Evolutionary conservation across 2,113 vertebrate species (phyloP).

Genomic region (Oncorhynchus keta): DNA sequence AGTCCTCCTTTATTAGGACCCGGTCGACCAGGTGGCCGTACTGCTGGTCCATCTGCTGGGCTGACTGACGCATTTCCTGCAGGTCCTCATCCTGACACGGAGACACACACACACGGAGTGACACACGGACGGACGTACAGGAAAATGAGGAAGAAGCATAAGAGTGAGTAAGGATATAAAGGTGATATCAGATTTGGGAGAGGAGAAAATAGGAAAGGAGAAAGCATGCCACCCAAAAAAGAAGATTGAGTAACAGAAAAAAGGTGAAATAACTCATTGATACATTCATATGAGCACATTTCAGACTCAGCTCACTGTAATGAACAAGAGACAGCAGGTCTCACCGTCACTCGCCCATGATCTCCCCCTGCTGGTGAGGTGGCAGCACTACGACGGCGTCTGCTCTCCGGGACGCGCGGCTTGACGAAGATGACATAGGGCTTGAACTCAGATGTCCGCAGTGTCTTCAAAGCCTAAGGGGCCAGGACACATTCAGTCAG

Average conservation of each 20-base stretch:
- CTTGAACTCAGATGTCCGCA: slow-evolving; percentile 91
- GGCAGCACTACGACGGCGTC: slow-evolving; percentile 71
- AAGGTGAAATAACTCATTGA: background rate
- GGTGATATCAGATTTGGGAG: background rate
- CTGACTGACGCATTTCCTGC: slow-evolving; percentile 88
- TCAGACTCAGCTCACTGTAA: background rate
- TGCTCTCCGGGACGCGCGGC: slow-evolving; percentile 82
- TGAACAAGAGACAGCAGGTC: slow-evolving; percentile 14
- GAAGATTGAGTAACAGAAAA: background rate
- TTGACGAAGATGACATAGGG: slow-evolving; percentile 92
- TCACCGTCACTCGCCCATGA: slow-evolving; percentile 71
- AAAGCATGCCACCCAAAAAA: background rate
- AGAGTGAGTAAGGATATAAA: no score
- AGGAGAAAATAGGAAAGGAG: background rate
- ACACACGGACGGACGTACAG: background rate
- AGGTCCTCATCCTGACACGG: slow-evolving; percentile 84
- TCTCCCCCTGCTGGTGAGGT: slow-evolving; percentile 81
- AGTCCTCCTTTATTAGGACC: slow-evolving; percentile 87
- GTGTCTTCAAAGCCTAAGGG: slow-evolving; percentile 83
- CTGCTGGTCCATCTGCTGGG: slow-evolving; percentile 86
- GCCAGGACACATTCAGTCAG: no score
- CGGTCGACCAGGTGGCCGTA: slow-evolving; percentile 89
- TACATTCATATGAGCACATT: background rate
- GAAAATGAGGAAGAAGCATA: background rate
- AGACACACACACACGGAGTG: background rate